These are phyloP conservation scores for Isoperla grammatica DNA, from an alignment of 2,888 invertebrate species.

Conservation along the genomic window DNA sequence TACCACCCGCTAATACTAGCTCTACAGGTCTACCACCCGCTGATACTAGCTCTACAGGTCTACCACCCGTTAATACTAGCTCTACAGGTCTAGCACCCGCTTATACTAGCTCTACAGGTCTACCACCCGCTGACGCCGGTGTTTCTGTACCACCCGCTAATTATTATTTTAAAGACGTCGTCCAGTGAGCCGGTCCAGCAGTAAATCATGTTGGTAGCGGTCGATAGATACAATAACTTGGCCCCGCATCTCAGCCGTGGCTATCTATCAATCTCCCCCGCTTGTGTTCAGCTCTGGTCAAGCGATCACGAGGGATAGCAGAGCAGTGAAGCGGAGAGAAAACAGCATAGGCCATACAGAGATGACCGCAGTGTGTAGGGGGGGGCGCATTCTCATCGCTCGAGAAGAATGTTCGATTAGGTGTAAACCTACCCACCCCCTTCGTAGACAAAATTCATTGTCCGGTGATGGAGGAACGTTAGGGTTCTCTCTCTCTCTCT, in stretches of 20 bases:
- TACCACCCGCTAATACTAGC: too few species aligned
- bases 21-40: too few species aligned
- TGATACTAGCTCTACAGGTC: too few species aligned
- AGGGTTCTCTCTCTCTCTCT: too few species aligned
- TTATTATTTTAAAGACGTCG: too few species aligned
- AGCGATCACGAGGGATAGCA: background rate
- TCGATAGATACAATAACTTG: conserved; percentile 16
- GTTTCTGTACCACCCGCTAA: too few species aligned
- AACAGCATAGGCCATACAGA: conserved; percentile 17
- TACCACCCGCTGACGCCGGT: too few species aligned
- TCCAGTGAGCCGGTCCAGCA: too few species aligned
- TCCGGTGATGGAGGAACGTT: background rate
- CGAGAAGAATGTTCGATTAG: conserved; percentile 17
- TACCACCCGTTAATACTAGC: too few species aligned
- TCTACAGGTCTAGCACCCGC: too few species aligned
- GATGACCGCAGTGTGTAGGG: background rate
- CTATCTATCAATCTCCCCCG: conserved; percentile 8
- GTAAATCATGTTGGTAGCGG: too few species aligned
- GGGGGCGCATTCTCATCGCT: background rate
- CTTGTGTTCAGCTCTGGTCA: conserved; percentile 13
- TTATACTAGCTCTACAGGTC: too few species aligned
- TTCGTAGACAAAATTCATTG: conserved; percentile 9
- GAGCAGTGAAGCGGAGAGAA: conserved; percentile 2
- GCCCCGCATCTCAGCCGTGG: background rate
- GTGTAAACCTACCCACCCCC: conserved; percentile 6